Evolutionary conservation across 2,113 vertebrate species (phyloP), one percentile per base, ranked within the genome.

Genomic region (Myxocyprinus asiaticus): DNA sequence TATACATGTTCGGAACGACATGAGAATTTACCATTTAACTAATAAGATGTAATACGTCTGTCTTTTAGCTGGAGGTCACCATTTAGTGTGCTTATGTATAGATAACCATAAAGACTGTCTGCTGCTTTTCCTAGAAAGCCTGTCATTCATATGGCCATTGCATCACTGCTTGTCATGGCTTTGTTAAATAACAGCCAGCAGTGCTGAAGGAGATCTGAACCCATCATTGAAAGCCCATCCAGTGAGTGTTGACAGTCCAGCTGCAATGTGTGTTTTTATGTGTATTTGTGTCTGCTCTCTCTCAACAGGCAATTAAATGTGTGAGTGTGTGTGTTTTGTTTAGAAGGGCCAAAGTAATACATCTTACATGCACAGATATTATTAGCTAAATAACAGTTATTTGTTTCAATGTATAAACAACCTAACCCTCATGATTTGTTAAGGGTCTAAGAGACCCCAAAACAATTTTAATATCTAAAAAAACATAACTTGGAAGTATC

Each of bases 151-250:
- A 67, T 67, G 15, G 47, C 45, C 6, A 11, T 67, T 15, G 22
- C 15, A 9, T 67, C 44, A 48, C 14, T 47, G n/a, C 44, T 47
- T 8, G 17, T 51, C 48, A 12, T 4, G 10, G 15, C 47, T 68
- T 56, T 58, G 78, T 76, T 55, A 76, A 62, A 75, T 61, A 81
- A 63, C 56, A 75, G 17, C 61, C 15, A 4, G n/a, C 5, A 51
- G 42, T 44, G 22, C 42, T 45, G 63, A 14, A 67, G n/a, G n/a
- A 55, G 62, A 80, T 51, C 9, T 43, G 4, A 2, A 15, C 7
- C 47, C 14, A 42, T 66, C 62, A 76, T 10, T 76, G 22, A 76
- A 76, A 66, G 8, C 9, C 48, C 44, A 45, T 66, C 56, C 44
- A 42, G 9, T 55, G 10, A 53, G 5, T 45, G 64, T 47, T 67